Evolutionary conservation across 1,140 invertebrate genomes (phyloP), one percentile per base, ranked within the genome.

Genomic region (Plectrocnemia conspersa): DNA sequence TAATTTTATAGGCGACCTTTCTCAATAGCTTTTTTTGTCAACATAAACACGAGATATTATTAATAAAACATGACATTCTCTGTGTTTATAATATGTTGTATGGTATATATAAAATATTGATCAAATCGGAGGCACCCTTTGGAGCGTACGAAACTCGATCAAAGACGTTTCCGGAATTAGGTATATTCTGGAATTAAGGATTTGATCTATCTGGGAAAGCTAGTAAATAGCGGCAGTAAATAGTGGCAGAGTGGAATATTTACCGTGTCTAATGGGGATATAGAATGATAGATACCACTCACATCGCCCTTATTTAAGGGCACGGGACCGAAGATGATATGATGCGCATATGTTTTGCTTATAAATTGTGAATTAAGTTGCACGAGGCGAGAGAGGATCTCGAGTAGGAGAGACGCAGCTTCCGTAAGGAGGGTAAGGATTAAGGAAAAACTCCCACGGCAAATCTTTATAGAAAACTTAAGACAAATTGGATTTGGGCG

Each of bases 321-420:
- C 24, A 24, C 47, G 10, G 47, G 13, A 23, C 22, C 18, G 47
- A 32, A 9, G 33, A 52, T 24, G 53, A 55, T 55, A 55, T 55
- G 53, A 55, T 47, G 42, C 53, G 53, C 53, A 55, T 55, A 55
- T 55, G 53, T 55, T 55, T 55, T 55, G 53, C 53, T 55, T 55
- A 55, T 55, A 55, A 55, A 55, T 55, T 55, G 53, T 55, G 44
- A 55, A 55, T 55, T 55, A 55, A 55, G 53, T 41, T 40, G 19
- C 42, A 21, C 46, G 46, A 23, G 33, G 25, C 29, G 16, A 48
- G 47, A 50, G 19, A 36, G 13, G 35, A 36, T 18, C 5, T n/a
- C 15, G 24, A 35, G 13, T 27, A 49, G 19, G 36, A 19, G 15
- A 21, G 36, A 33, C 46, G 18, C 29, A 4, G 23, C 42, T 50